Base-by-base conservation (phyloP, 2,888 invertebrate genomes). In the Pimpla rufipes region DNA sequence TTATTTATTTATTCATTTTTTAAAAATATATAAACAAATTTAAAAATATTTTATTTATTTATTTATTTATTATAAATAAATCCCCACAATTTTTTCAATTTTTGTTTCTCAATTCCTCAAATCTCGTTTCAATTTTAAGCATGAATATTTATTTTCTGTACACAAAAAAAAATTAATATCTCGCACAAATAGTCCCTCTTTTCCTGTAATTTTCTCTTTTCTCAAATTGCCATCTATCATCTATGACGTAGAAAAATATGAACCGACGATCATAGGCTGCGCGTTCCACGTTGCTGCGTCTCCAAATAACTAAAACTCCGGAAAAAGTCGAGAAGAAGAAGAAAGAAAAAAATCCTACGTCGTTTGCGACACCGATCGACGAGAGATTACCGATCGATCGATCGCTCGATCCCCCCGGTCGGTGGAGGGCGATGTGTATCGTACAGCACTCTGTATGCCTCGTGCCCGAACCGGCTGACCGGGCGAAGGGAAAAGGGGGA, bases 371-470 rank as follows among this genome's bases (percentile, higher is more conserved):
- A 55, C 76, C 76, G 76, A 67, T 59, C 67, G 37, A 10, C 59
- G n/a, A 42, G 40, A 40, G 76, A 76, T 76, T 52, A 76, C 55
- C 55, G 77, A 77, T 77, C 47, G 77, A 77, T 50, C 77, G 59
- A 78, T 50, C 70, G 62, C 18, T 40, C n/a, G n/a, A 64, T 29
- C 29, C 29, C 35, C 50, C 16, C 35, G 52, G 6, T n/a, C 29
- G 29, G 5, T 29, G 3, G 3, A n/a, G 29, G 29, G 50, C 50
- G 35, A 68, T 68, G 11, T 18, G 37, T 37, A 18, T n/a, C 37
- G 37, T 18, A 18, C 11, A 18, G 23, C 13, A 40, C 35, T 67
- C 37, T 59, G 11, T 73, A 73, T 29, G 57, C 67, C 23, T 57
- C 13, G 67, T 66, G 66, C 50, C 37, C 64, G 66, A 64, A 40